These are phyloP conservation scores for Callocephalon fimbriatum DNA, from an alignment of 2,113 vertebrate genomes.

Conservation along the genomic window DNA sequence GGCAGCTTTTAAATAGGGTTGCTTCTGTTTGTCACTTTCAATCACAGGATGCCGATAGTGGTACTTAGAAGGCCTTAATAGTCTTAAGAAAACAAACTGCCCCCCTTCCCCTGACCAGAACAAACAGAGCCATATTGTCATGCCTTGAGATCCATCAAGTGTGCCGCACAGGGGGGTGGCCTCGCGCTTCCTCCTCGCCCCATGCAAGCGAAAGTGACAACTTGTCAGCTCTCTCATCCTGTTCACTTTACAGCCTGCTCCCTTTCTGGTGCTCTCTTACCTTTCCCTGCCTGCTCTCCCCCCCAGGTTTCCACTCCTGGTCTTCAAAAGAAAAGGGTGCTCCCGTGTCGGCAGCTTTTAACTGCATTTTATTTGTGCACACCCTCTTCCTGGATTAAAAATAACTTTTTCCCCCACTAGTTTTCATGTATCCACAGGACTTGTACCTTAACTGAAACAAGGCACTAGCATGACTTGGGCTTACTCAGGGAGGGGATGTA, in stretches of 20 bases:
- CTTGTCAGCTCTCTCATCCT: constrained; percentile 65
- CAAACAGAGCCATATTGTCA: constrained; percentile 62
- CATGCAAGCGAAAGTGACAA: constrained; percentile 63
- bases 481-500: background rate
- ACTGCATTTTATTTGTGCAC: background rate
- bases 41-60: constrained; percentile 74
- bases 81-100: constrained; percentile 78
- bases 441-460: background rate
- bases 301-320: background rate
- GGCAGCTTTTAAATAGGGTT: constrained; percentile 79
- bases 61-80: constrained; percentile 77
- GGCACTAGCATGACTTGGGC: background rate
- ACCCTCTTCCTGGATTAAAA: constrained; percentile 6
- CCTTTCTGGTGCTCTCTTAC: background rate
- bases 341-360: background rate
- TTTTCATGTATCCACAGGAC: background rate
- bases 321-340: constrained; percentile 27
- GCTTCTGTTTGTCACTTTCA: constrained; percentile 80
- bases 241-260: constrained; percentile 63
- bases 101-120: constrained; percentile 42
- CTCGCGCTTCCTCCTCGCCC: background rate
- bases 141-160: constrained; percentile 67
- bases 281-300: constrained; percentile 41
- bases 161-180: background rate
- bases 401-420: background rate